phyloP scores from a whole-genome alignment of 2,888 invertebrate species.

The Leptopterna dolabrata region DNA sequence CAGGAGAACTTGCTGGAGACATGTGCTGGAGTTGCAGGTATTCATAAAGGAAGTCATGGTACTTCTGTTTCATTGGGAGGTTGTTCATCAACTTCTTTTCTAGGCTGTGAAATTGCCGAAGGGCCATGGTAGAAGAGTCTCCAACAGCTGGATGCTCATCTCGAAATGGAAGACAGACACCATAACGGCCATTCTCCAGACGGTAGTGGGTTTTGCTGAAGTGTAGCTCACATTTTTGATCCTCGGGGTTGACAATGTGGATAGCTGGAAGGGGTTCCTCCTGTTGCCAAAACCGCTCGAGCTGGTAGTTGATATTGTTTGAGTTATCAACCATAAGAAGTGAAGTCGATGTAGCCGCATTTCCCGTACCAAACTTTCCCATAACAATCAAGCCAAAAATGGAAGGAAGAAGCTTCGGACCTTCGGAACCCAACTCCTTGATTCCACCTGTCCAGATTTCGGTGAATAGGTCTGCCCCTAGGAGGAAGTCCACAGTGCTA shows the following conservation, averaged over 20 bases:
- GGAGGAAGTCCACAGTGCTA: slow-evolving; percentile 43
- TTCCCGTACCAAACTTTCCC: not conserved
- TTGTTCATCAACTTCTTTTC: slow-evolving; percentile 35
- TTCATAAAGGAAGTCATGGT: slow-evolving; percentile 60
- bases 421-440: not conserved
- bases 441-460: slow-evolving; percentile 34
- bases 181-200: slow-evolving; percentile 34
- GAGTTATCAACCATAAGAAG: not conserved
- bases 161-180: slow-evolving; percentile 48
- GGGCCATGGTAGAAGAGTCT: slow-evolving; percentile 27
- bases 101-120: slow-evolving; percentile 39
- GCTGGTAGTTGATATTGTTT: not conserved
- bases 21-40: slow-evolving; percentile 61
- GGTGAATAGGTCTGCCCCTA: slow-evolving; percentile 50
- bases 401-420: not conserved
- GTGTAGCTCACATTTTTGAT: slow-evolving; percentile 43
- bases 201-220: slow-evolving; percentile 44
- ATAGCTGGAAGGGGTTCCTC: not conserved
- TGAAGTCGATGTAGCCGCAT: not conserved
- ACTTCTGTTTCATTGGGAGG: not conserved
- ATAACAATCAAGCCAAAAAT: slow-evolving; percentile 26
- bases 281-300: slow-evolving; percentile 36
- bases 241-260: not conserved
- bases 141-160: not conserved
- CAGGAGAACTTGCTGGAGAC: not conserved